Evolutionary conservation across 1,140 invertebrate species (phyloP), one percentile per base, ranked within the genome.

Genomic region (Zaprionus lachaisei): DNA sequence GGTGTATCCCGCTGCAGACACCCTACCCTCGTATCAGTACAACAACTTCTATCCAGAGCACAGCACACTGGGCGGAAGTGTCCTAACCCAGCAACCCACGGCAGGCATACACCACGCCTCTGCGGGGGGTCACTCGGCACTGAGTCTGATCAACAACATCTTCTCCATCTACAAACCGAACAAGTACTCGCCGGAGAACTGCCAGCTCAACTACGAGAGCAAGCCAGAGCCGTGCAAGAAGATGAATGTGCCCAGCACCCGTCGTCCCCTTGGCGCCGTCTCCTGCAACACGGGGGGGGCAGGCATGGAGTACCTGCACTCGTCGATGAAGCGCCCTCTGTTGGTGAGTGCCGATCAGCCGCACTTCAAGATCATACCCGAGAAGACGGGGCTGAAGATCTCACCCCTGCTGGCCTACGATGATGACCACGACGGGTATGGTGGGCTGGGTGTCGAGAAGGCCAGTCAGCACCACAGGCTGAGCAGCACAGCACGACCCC

Each of bases 351-450:
- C 85, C 57, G 92, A 92, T 62, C 86, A 93, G 72, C 92, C 94
- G 20, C 94, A 94, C 77, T 94, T 94, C 47, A 93, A 94, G 79
- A 93, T 94, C 15, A 92, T 94, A 28, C 93, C 94, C 14, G 93
- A 93, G 72, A 94, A 93, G 83, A 94, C 93, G 28, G 94, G 94
- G 9, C 84, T 94, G 4, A 94, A 93, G 79, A 94, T 94, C 51
- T 94, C 94, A 49, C 93, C 94, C 6, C 87, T 94, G 68, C 93
- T 94, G 57, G 74, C 81, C 34, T 93, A 89, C 55, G 91, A 92
- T 51, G 91, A 92, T 2, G 86, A 91, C 22, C 80, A 80, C 24
- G 91, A 84, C 6, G 87, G 64, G 64, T n/a, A 26, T 38, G 31
- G 56, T 22, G 31, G 56, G 14, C 28, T 37, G 4, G 61, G 81